phyloP scores from a whole-genome alignment of 2,113 vertebrate species.

The Daubentonia madagascariensis region DNA sequence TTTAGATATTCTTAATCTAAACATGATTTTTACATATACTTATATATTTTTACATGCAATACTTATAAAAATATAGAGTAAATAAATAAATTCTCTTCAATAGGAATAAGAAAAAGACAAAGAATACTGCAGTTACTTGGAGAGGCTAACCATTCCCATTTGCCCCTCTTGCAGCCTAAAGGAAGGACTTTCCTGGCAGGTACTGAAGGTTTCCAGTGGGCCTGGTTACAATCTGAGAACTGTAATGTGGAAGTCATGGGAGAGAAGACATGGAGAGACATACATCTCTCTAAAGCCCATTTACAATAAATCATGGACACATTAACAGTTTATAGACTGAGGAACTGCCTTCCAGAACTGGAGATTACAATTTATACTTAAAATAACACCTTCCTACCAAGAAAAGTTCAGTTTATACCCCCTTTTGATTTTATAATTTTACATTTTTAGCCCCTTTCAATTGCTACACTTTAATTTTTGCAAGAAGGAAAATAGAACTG shows the following conservation, averaged over 20 bases:
- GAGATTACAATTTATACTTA: not conserved
- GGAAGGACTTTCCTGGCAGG: not conserved
- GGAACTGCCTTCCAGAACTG: not conserved
- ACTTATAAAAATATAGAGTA: not conserved
- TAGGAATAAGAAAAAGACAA: not conserved
- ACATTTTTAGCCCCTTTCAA: not conserved
- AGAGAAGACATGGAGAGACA: not conserved
- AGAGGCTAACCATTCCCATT: not conserved
- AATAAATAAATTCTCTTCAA: not conserved
- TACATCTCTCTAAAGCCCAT: not conserved
- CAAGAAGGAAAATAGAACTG: slow-evolving; percentile 12
- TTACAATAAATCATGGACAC: not conserved
- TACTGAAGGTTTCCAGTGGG: not conserved
- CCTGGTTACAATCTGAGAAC: not conserved
- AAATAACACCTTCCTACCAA: not conserved
- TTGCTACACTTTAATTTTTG: not conserved
- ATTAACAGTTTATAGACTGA: not conserved
- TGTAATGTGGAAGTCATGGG: not conserved
- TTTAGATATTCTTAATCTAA: not conserved
- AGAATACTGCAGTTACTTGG: not conserved
- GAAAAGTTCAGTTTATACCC: not conserved
- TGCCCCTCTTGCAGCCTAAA: not conserved
- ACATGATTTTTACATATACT: not conserved
- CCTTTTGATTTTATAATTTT: slow-evolving; percentile 41
- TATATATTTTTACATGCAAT: not conserved